Evolutionary conservation across 2,797 vertebrate species (phyloP).

Genomic region (Corythornis leucogaster): DNA sequence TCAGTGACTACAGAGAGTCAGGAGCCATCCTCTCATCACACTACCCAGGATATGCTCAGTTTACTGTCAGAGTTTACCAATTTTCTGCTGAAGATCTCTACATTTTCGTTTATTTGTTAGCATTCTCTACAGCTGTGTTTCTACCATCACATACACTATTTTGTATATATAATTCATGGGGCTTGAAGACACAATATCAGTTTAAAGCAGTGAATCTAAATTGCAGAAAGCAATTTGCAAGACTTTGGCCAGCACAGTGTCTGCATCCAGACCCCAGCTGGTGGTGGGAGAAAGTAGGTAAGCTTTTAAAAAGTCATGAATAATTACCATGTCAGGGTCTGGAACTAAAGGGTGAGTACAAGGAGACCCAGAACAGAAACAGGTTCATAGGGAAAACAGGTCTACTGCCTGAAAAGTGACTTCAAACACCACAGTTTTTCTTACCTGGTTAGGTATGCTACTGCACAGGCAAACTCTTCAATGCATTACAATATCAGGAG

Average conservation of each 20-base stretch:
- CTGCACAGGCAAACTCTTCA: not conserved
- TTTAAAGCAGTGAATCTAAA: not conserved
- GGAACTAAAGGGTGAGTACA: not conserved
- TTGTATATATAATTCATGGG: not conserved
- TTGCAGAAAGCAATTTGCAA: not conserved
- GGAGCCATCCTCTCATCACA: not conserved
- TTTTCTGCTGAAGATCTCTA: not conserved
- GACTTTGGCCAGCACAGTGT: not conserved
- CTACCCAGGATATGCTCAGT: not conserved
- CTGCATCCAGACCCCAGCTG: not conserved
- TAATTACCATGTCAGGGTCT: not conserved
- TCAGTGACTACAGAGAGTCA: not conserved
- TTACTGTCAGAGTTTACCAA: not conserved
- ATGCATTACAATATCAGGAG: not conserved
- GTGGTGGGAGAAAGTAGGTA: not conserved
- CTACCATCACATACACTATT: not conserved
- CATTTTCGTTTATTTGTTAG: not conserved
- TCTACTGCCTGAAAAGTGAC: not conserved
- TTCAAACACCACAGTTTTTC: not conserved
- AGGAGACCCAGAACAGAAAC: not conserved
- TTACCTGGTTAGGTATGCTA: not conserved
- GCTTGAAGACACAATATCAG: not conserved
- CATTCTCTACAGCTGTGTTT: not conserved
- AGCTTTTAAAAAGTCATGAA: conserved; percentile 9
- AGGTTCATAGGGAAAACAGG: not conserved